Evolutionary conservation across 2,797 vertebrate genomes (phyloP).

Genomic region (Triplophysa yarkandensis): DNA sequence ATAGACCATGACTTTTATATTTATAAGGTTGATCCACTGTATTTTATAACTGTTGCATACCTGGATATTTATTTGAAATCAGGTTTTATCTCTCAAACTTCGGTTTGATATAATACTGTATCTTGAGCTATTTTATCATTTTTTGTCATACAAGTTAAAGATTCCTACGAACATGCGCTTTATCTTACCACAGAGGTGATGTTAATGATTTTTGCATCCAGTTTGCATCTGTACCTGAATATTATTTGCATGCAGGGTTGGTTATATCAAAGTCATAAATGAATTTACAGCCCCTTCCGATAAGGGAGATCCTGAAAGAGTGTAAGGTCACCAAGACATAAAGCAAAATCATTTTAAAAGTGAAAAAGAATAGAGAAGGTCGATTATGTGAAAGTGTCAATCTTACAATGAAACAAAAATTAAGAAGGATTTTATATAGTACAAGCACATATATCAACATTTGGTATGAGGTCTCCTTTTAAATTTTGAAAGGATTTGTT

Average conservation of each 20-base stretch:
- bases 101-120: background rate
- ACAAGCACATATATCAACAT: too few relatives aligned
- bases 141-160: background rate
- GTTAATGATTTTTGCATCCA: slow-evolving; percentile 25
- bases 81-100: background rate
- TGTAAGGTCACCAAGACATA: background rate
- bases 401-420: too few relatives aligned
- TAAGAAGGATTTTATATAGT: too few relatives aligned
- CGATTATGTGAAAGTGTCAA: too few relatives aligned
- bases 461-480: too few relatives aligned
- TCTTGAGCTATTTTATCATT: background rate
- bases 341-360: background rate
- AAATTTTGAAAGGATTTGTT: too few relatives aligned
- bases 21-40: background rate
- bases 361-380: background rate
- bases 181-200: background rate
- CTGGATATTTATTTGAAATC: background rate
- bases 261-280: background rate
- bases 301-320: slow-evolving; percentile 5
- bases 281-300: background rate
- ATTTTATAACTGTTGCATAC: slow-evolving; percentile 5
- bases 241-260: slow-evolving; percentile 33
- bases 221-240: slow-evolving; percentile 49
- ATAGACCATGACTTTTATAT: background rate
- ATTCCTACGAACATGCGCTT: background rate